These are phyloP conservation scores for Tetranychus urticae DNA, from an alignment of 1,140 invertebrate genomes.

Conservation along the genomic window DNA sequence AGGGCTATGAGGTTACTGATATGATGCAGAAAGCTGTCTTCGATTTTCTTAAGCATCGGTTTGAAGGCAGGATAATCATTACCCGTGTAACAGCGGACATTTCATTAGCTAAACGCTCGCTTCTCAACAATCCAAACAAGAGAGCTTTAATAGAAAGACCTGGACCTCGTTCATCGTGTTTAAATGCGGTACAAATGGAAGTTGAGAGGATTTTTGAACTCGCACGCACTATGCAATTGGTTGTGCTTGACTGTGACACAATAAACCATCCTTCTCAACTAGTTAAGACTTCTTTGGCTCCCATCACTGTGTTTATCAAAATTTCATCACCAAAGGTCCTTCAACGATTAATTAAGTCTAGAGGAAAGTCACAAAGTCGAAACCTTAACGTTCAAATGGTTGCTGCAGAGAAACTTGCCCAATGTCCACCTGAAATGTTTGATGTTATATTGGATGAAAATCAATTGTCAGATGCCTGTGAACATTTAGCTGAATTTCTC, in stretches of 20 bases:
- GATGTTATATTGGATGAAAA: conserved; percentile 98
- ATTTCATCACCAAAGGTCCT: conserved; percentile 97
- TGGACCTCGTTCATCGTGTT: conserved; percentile 46
- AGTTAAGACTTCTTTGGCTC: conserved; percentile 92
- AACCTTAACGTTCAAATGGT: conserved; percentile 99
- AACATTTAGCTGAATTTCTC: conserved; percentile 90
- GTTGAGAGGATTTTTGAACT: conserved; percentile 99
- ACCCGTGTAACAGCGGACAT: conserved; percentile 98
- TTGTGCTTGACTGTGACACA: conserved; percentile 90
- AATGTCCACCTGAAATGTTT: conserved; percentile 95
- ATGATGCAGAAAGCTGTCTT: conserved; percentile 99
- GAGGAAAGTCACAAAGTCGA: conserved; percentile 89
- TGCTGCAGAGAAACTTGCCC: conserved; percentile 90
- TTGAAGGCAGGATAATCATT: conserved; percentile 96
- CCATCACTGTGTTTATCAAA: conserved; percentile 96
- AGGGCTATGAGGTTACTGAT: conserved; percentile 95
- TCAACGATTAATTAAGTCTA: conserved; percentile 91
- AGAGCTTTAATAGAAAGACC: conserved; percentile 89
- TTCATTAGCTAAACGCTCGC: conserved; percentile 88
- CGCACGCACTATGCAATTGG: conserved; percentile 61
- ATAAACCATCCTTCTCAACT: conserved; percentile 99
- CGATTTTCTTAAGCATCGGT: conserved; percentile 91
- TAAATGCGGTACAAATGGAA: conserved; percentile 76
- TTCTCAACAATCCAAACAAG: conserved; percentile 94
- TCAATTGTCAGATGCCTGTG: conserved; percentile 90